These are phyloP conservation scores for Oncorhynchus masou DNA, from an alignment of 2,113 vertebrate species.

Conservation along the genomic window DNA sequence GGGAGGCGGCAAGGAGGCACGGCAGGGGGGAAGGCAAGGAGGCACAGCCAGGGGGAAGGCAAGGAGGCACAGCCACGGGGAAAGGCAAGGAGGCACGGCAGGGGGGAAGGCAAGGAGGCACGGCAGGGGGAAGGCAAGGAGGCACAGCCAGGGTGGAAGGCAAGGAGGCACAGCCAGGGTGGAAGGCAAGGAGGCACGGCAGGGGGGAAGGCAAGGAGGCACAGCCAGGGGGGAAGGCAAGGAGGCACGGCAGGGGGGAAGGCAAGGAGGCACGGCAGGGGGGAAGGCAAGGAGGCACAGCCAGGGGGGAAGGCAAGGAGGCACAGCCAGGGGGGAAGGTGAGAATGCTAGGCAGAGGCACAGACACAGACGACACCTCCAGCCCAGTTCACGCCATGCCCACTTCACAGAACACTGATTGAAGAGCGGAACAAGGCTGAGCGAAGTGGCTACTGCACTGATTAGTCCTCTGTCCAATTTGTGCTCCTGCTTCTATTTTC, in stretches of 20 bases:
- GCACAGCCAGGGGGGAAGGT: too few relatives aligned
- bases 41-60: neutral
- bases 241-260: neutral
- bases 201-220: too few relatives aligned
- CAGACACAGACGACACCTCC: constrained; percentile 4
- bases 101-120: neutral
- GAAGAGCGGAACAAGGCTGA: neutral
- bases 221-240: neutral
- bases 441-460: neutral
- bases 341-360: neutral
- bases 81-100: neutral
- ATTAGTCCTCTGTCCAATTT: constrained; percentile 28
- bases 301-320: too few relatives aligned
- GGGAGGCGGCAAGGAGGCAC: neutral
- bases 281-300: neutral
- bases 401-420: constrained; percentile 28
- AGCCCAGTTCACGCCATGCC: constrained; percentile 7
- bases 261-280: neutral
- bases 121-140: too few relatives aligned
- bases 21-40: too few relatives aligned
- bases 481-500: constrained; percentile 26
- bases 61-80: neutral
- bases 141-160: too few relatives aligned
- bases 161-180: too few relatives aligned
- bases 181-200: neutral